phyloP scores from a whole-genome alignment of 2,888 invertebrate genomes.

The Acanthosepion esculentum region DNA sequence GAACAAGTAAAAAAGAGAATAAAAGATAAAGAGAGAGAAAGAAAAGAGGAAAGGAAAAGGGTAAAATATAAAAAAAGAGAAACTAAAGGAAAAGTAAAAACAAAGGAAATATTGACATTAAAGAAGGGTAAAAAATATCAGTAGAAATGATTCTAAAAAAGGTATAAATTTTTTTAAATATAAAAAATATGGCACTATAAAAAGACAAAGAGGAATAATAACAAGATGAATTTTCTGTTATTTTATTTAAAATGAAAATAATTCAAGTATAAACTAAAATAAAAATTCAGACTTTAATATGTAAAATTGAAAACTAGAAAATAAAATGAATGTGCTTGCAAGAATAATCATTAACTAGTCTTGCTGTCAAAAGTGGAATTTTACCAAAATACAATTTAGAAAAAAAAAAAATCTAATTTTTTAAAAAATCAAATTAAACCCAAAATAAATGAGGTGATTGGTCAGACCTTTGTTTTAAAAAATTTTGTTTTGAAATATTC shows the following conservation, averaged over 20 bases:
- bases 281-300: background rate
- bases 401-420: background rate
- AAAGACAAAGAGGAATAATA: background rate
- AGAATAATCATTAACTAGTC: constrained; percentile 23
- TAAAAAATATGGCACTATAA: too few species aligned
- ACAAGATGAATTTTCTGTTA: background rate
- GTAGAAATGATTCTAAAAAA: too few species aligned
- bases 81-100: too few species aligned
- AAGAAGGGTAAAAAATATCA: too few species aligned
- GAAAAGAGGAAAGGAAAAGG: too few species aligned
- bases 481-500: constrained; percentile 1
- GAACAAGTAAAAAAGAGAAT: too few species aligned
- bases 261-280: background rate
- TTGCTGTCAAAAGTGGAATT: constrained; percentile 33
- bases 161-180: too few species aligned
- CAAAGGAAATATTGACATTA: too few species aligned
- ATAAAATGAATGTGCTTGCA: background rate
- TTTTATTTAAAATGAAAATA: background rate
- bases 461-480: background rate
- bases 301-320: background rate
- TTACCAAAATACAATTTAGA: background rate
- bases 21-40: too few species aligned
- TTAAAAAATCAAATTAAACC: background rate
- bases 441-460: constrained; percentile 33
- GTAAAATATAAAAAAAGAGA: too few species aligned